Conservation (phyloP, 1,140 invertebrate genomes). For the Trypoxylus dichotomus region DNA sequence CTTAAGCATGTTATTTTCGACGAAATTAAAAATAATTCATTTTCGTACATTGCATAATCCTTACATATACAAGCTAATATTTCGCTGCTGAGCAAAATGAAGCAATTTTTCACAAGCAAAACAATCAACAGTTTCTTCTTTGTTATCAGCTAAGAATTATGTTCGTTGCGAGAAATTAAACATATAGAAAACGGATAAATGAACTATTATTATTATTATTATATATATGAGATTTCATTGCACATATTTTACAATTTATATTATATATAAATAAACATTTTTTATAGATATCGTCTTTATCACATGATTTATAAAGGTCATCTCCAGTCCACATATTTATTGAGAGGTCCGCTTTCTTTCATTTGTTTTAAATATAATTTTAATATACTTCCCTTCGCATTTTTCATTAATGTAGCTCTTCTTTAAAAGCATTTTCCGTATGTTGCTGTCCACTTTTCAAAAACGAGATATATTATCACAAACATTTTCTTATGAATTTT, state of each 20-base stretch:
- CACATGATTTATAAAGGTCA: constrained; percentile 39
- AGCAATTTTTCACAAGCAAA: constrained; percentile 26
- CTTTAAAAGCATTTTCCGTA: neutral
- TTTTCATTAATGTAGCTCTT: neutral
- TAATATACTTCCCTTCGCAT: constrained; percentile 1
- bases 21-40: neutral
- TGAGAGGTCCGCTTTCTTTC: constrained; percentile 1
- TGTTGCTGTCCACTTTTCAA: constrained; percentile 16
- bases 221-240: constrained; percentile 42
- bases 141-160: constrained; percentile 22
- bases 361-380: neutral
- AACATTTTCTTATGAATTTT: neutral
- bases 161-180: constrained; percentile 29
- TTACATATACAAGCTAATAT: constrained; percentile 29
- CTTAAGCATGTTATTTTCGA: neutral
- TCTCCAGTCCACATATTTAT: constrained; percentile 33
- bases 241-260: constrained; percentile 39
- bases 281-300: constrained; percentile 45
- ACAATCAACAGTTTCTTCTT: neutral
- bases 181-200: constrained; percentile 25
- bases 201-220: constrained; percentile 21
- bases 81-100: constrained; percentile 15
- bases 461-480: constrained; percentile 27
- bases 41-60: neutral
- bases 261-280: constrained; percentile 39